Base-by-base conservation (phyloP, 2,113 vertebrate species). In the Formicarius rufipectus region DNA sequence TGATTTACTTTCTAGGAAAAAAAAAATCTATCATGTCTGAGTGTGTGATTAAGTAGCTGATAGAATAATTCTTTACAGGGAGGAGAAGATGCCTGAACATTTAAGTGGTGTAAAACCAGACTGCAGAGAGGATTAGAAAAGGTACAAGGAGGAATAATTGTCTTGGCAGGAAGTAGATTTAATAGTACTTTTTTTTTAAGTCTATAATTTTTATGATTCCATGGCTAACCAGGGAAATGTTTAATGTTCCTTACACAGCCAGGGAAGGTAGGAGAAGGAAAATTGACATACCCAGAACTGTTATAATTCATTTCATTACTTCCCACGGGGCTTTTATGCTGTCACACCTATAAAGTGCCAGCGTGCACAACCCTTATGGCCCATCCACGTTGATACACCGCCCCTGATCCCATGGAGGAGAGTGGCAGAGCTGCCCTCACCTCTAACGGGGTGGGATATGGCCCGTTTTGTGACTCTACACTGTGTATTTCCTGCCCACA, bases 301-400 rank as follows among this genome's bases (percentile, higher is more conserved):
- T 62, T 91, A 91, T 94, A 95, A 96, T 89, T 97, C 93, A 96
- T 95, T 85, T 93, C 91, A 95, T 94, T 96, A 73, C 93, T 97
- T 91, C 91, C 72, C 90, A 58, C 53, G 56, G 80, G 73, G 89
- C 81, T 96, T 87, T 96, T 96, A 97, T 96, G 27, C 83, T 95
- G 94, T 96, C 91, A 96, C 40, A 27, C 93, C 94, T 84, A 87
- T 96, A 97, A 97, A 96, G 91, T 27, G 5, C 84, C 91, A 8
- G 66, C 27, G 89, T 95, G 81, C 53, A 17, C 17, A n/a, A n/a
- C n/a, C 4, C 93, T 94, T 73, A 83, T 56, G 91, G 91, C 89
- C 93, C 93, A 94, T 96, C 93, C 96, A 94, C 96, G 95, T 96
- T 95, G 91, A 94, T 96, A 75, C 76, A 89, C 69, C 96, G 81